Evolutionary conservation across 2,113 vertebrate species (phyloP).

Genomic region (Pelobates fuscus): DNA sequence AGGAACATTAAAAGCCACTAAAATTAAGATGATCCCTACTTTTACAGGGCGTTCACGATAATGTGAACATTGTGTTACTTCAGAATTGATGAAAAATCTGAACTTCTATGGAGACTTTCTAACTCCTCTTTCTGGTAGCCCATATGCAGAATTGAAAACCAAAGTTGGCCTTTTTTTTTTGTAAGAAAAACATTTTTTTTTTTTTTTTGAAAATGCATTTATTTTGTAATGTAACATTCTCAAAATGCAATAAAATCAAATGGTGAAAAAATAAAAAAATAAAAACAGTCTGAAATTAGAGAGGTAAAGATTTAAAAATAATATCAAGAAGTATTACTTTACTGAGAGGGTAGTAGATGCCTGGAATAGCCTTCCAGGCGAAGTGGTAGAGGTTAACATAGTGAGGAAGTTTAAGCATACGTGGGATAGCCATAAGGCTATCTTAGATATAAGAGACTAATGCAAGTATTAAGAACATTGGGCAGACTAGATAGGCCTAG

Average conservation of each 20-base stretch:
- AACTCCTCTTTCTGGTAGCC: constrained; percentile 11
- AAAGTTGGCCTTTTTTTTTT: constrained; percentile 23
- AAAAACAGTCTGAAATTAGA: too few relatives aligned
- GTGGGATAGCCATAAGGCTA: too few relatives aligned
- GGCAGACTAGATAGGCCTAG: too few relatives aligned
- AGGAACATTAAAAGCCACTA: constrained; percentile 91
- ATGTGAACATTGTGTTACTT: constrained; percentile 84
- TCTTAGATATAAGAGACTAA: too few relatives aligned
- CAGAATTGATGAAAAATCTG: constrained; percentile 67
- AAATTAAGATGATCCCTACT: constrained; percentile 87
- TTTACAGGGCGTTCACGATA: constrained; percentile 91
- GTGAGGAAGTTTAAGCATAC: too few relatives aligned
- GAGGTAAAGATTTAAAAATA: too few relatives aligned
- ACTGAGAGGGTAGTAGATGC: too few relatives aligned
- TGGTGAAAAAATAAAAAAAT: too few relatives aligned
- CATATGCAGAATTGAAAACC: constrained; percentile 50
- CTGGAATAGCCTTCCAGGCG: too few relatives aligned
- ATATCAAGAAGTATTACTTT: too few relatives aligned
- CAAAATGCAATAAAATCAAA: constrained; percentile 29
- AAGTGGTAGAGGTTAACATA: too few relatives aligned
- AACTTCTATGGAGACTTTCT: background rate
- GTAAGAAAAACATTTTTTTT: background rate
- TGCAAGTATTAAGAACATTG: too few relatives aligned
- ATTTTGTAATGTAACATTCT: constrained; percentile 14
- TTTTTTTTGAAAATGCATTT: background rate